Evolutionary conservation across 2,888 invertebrate genomes (phyloP).

Genomic region (Opisthograptis luteolata): DNA sequence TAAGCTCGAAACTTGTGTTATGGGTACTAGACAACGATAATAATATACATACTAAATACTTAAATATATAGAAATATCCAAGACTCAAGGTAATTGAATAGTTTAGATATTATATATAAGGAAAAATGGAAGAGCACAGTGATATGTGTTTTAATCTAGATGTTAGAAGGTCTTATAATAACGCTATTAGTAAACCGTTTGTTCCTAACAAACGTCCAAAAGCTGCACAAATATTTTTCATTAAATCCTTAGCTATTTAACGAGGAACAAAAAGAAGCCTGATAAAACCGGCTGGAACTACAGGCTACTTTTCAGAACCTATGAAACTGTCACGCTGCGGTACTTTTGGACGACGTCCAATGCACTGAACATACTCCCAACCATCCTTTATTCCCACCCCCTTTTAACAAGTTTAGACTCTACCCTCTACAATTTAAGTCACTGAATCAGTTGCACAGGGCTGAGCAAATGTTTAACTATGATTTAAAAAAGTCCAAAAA

Average conservation of each 20-base stretch:
- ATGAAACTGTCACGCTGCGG: conserved; percentile 58
- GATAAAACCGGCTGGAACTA: conserved; percentile 42
- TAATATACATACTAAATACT: no score
- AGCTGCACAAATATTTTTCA: neutral
- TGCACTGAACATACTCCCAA: conserved; percentile 34
- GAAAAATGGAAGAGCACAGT: no score
- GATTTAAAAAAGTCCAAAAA: conserved; percentile 24
- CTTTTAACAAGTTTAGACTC: conserved; percentile 5
- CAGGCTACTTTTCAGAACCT: conserved; percentile 57
- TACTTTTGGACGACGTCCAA: conserved; percentile 42
- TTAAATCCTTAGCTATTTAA: conserved; percentile 3
- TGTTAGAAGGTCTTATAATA: no score
- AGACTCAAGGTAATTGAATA: no score
- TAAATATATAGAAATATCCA: no score
- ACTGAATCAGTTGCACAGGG: neutral
- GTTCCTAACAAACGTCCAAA: no score
- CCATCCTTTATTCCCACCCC: conserved; percentile 30
- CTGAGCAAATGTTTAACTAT: conserved; percentile 6
- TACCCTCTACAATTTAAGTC: neutral
- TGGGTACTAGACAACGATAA: no score
- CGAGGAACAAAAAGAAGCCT: conserved; percentile 33
- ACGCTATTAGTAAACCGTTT: no score
- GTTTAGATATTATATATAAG: no score
- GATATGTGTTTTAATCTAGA: no score
- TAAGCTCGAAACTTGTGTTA: no score